Evolutionary conservation across 53 echinoderm and acorn worm genomes (phyloP).

Genomic region (Luidia sarsii): DNA sequence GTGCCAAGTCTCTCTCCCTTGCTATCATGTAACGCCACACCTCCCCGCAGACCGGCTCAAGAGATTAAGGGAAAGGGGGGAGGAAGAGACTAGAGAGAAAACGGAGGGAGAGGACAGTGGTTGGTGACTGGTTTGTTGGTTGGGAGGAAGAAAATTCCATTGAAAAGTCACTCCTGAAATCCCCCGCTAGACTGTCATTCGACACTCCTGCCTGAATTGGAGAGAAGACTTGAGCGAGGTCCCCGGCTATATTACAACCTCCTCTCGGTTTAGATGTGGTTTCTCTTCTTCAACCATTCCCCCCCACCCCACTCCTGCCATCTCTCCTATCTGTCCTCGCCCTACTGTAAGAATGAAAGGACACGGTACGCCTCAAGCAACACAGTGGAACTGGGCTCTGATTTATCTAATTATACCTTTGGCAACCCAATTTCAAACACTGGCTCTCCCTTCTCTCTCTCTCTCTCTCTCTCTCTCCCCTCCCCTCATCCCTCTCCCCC

Average conservation of each 20-base stretch:
- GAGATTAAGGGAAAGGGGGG: too few relatives aligned
- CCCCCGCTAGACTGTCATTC: not conserved
- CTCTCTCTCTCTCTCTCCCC: not conserved
- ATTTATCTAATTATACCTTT: constrained; percentile 56
- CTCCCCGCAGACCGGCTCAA: not conserved
- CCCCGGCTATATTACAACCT: not conserved
- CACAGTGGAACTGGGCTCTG: not conserved
- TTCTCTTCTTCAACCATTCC: too few relatives aligned
- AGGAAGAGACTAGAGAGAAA: too few relatives aligned
- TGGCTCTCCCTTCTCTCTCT: not conserved
- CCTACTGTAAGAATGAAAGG: constrained; percentile 1
- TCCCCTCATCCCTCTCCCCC: constrained; percentile 2
- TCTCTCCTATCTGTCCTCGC: not conserved
- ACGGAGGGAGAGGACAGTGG: too few relatives aligned
- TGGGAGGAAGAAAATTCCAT: constrained; percentile 13
- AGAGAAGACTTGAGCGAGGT: not conserved
- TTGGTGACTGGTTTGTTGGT: too few relatives aligned
- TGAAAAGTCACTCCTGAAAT: constrained; percentile 34
- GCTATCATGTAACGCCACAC: not conserved
- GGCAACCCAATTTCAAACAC: constrained; percentile 45
- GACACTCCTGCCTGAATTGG: constrained; percentile 5
- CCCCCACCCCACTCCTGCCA: too few relatives aligned
- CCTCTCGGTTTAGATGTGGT: not conserved
- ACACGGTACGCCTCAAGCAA: constrained; percentile 33
- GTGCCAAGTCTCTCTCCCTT: too few relatives aligned